phyloP scores from a whole-genome alignment of 2,797 vertebrate genomes.

The Leontopithecus rosalia region DNA sequence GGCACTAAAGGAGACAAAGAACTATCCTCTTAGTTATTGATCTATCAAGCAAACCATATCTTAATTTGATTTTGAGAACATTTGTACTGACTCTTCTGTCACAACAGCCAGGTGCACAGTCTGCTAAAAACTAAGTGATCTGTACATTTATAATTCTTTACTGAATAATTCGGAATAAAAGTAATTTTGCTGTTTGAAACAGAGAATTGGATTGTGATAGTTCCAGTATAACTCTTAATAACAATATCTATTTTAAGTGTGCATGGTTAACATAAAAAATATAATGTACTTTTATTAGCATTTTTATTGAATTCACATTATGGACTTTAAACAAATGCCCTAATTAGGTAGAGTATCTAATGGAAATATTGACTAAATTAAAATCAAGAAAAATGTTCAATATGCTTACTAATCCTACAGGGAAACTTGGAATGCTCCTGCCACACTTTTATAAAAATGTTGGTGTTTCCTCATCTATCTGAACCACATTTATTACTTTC shows the following conservation, averaged over 20 bases:
- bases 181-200: constrained; percentile 31
- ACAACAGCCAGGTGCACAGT: neutral
- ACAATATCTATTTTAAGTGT: constrained; percentile 16
- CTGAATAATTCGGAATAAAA: constrained; percentile 26
- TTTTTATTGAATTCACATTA: constrained; percentile 74
- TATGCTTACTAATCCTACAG: constrained; percentile 21
- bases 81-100: neutral
- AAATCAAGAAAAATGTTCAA: constrained; percentile 59
- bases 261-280: constrained; percentile 63
- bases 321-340: constrained; percentile 68
- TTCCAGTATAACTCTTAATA: constrained; percentile 59
- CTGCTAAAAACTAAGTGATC: neutral
- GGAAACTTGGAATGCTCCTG: neutral
- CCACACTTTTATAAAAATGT: neutral
- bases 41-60: neutral
- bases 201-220: constrained; percentile 19
- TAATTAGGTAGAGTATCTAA: constrained; percentile 74
- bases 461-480: neutral
- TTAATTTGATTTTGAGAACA: constrained; percentile 33
- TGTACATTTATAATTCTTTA: neutral
- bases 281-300: constrained; percentile 45
- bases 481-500: neutral
- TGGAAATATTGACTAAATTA: constrained; percentile 71
- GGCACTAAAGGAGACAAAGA: neutral
- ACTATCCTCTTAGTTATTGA: neutral